These are phyloP conservation scores for Cnemophilus loriae DNA, from an alignment of 2,113 vertebrate species.

Conservation along the genomic window DNA sequence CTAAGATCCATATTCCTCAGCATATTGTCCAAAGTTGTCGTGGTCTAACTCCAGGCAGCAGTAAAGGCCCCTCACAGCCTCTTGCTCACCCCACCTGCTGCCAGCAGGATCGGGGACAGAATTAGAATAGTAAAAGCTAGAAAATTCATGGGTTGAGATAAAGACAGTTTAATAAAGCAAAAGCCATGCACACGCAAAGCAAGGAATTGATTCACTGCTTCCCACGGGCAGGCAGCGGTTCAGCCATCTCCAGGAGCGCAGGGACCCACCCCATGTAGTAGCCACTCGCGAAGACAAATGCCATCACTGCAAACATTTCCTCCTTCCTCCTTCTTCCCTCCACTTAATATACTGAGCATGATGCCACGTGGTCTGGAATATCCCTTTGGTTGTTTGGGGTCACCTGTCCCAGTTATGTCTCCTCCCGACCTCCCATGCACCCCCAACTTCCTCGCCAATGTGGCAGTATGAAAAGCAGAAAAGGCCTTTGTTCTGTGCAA, in stretches of 20 bases:
- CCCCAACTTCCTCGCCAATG: rapidly evolving
- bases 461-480: neutral
- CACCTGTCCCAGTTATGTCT: neutral
- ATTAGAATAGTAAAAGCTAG: neutral
- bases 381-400: neutral
- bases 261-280: too few species aligned
- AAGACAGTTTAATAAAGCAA: neutral
- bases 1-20: neutral
- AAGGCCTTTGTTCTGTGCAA: neutral
- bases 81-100: rapidly evolving
- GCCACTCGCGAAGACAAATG: neutral
- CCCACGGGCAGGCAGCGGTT: neutral
- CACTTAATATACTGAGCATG: neutral
- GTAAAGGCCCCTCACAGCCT: rapidly evolving
- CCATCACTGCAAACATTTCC: neutral
- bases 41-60: neutral
- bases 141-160: neutral
- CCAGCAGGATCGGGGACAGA: neutral
- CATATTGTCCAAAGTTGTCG: neutral
- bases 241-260: neutral
- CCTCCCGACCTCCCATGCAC: rapidly evolving
- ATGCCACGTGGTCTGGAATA: neutral
- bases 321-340: neutral
- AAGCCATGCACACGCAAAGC: neutral
- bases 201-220: neutral